phyloP scores from a whole-genome alignment of 1,140 invertebrate species.

The Laupala kohalensis region DNA sequence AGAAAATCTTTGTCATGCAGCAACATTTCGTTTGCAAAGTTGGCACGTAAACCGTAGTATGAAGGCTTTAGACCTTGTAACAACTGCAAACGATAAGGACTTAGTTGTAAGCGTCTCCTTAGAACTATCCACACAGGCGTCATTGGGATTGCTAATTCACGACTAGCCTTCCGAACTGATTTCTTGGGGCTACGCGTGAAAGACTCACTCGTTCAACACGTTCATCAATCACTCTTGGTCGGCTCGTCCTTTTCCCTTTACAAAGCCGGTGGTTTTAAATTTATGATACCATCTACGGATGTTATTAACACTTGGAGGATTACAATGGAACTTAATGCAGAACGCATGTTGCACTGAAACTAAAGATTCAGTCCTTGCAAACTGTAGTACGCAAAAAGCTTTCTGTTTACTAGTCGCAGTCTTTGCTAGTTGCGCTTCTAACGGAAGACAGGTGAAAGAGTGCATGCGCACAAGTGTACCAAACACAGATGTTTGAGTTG shows the following conservation, averaged over 20 bases:
- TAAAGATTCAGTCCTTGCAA: background rate
- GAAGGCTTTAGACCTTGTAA: constrained; percentile 5
- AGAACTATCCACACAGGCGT: constrained; percentile 2
- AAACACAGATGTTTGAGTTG: no score
- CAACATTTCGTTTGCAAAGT: constrained; percentile 2
- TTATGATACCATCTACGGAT: constrained; percentile 7
- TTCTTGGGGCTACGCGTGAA: constrained; percentile 10
- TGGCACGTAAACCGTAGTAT: no score
- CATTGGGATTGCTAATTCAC: background rate
- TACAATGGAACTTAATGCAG: background rate
- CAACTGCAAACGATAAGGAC: constrained; percentile 6
- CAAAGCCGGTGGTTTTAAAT: constrained; percentile 1
- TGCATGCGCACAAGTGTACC: no score
- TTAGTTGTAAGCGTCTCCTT: constrained; percentile 9
- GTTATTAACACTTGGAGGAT: constrained; percentile 2
- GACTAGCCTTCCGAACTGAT: constrained; percentile 10
- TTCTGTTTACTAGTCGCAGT: no score
- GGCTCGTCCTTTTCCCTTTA: constrained; percentile 5
- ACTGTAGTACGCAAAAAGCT: background rate
- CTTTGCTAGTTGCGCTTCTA: no score
- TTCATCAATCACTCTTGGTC: constrained; percentile 3
- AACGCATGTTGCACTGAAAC: constrained; percentile 8
- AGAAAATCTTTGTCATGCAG: constrained; percentile 7
- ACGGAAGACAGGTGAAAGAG: no score
- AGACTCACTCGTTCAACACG: constrained; percentile 8